phyloP scores from a whole-genome alignment of 2,797 vertebrate species.

The Macropus fuliginosus region DNA sequence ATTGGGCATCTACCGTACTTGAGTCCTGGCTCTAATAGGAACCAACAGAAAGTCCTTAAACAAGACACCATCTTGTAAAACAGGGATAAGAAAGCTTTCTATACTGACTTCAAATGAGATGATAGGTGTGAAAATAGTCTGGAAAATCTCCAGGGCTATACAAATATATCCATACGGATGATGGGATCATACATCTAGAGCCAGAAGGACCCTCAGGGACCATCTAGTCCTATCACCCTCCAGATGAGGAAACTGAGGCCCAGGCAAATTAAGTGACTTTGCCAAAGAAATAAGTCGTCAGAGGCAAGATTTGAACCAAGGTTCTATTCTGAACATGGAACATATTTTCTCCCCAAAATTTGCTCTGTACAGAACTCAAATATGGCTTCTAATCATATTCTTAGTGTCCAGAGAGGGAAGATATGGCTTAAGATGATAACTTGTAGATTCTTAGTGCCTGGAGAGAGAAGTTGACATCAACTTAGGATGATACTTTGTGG shows the following conservation, averaged over 20 bases:
- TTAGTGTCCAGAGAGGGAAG: not conserved
- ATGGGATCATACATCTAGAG: not conserved
- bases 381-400: not conserved
- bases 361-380: not conserved
- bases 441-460: not conserved
- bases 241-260: not conserved
- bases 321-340: not conserved
- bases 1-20: not conserved
- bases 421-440: not conserved
- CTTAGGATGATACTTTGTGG: not conserved
- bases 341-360: not conserved
- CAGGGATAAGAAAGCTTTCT: not conserved
- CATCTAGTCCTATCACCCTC: not conserved
- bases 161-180: not conserved
- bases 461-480: not conserved
- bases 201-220: not conserved
- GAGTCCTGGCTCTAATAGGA: not conserved
- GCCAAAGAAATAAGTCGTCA: not conserved
- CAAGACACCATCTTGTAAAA: not conserved
- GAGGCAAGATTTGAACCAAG: not conserved
- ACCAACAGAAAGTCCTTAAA: not conserved
- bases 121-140: not conserved
- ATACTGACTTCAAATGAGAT: not conserved
- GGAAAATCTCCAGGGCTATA: not conserved
- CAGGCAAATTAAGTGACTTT: not conserved